A percentile compares a stretch with the other conserved stretches of the same genome.
Evolutionary conservation across 2,888 invertebrate species (phyloP).

Genomic region (Cataglyphis cursor): DNA sequence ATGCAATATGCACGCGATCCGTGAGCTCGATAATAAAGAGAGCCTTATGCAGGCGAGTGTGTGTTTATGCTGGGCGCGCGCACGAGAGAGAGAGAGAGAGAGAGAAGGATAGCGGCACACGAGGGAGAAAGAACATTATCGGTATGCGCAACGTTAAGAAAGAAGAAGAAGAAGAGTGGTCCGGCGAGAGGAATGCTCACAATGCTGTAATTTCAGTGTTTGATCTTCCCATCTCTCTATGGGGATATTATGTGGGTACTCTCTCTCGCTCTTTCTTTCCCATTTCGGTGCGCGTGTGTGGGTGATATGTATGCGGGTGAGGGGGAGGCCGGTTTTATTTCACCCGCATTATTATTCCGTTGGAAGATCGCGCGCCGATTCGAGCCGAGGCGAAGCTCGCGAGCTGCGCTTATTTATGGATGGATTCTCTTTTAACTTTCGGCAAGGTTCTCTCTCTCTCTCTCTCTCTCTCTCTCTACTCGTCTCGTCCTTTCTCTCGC

Average conservation of each 20-base stretch:
- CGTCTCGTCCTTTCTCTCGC: slow-evolving; percentile 52
- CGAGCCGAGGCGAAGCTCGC: slow-evolving; percentile 79
- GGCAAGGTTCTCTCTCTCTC: slow-evolving; percentile 69
- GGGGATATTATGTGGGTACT: slow-evolving; percentile 82
- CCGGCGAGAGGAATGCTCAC: slow-evolving; percentile 83
- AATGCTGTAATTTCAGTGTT: slow-evolving; percentile 86
- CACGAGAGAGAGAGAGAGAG: slow-evolving; percentile 40
- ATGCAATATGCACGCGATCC: slow-evolving; percentile 84
- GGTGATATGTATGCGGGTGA: slow-evolving; percentile 60
- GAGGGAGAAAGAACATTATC: slow-evolving; percentile 47
- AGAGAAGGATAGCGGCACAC: neutral
- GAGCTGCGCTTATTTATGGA: slow-evolving; percentile 84
- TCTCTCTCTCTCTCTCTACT: slow-evolving; percentile 20
- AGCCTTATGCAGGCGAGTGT: slow-evolving; percentile 81
- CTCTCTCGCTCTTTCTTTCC: neutral
- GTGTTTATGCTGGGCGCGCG: slow-evolving; percentile 77
- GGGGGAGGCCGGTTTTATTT: slow-evolving; percentile 84
- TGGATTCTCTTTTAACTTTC: slow-evolving; percentile 86
- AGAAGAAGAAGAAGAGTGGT: slow-evolving; percentile 67
- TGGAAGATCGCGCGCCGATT: slow-evolving; percentile 86
- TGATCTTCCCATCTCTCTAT: slow-evolving; percentile 85
- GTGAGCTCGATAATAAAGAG: slow-evolving; percentile 81
- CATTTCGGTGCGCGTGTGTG: slow-evolving; percentile 43
- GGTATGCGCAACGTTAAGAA: slow-evolving; percentile 52
- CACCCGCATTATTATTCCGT: slow-evolving; percentile 86